A percentile compares a stretch with the other conserved stretches of the same genome.
Evolutionary conservation across 1,140 invertebrate species (phyloP).

Genomic region (Magallana ariakensis): DNA sequence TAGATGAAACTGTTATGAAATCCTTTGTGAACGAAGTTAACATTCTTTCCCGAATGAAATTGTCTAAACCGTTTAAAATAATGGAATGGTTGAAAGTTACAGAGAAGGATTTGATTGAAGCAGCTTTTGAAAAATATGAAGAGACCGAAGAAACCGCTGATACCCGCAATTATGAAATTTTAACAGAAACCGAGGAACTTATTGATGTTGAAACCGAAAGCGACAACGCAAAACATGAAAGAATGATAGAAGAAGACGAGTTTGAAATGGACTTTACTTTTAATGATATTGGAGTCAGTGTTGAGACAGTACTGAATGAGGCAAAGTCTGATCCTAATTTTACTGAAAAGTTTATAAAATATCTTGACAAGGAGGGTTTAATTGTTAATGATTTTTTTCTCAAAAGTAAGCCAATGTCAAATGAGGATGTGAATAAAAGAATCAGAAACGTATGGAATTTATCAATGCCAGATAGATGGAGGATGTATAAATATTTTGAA

Average conservation of each 20-base stretch:
- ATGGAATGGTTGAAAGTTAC: slow-evolving; percentile 6
- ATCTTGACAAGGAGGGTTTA: slow-evolving; percentile 22
- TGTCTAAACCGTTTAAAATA: neutral
- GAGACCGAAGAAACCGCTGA: neutral
- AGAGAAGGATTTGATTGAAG: neutral
- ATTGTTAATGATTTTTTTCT: neutral
- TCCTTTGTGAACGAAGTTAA: slow-evolving; percentile 48
- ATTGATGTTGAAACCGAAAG: slow-evolving; percentile 35
- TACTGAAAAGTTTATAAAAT: slow-evolving; percentile 24
- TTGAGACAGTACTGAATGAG: neutral
- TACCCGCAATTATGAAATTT: neutral
- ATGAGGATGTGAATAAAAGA: slow-evolving; percentile 9
- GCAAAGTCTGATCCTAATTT: neutral
- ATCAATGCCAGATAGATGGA: slow-evolving; percentile 68
- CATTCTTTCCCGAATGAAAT: neutral
- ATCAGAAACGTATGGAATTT: slow-evolving; percentile 66
- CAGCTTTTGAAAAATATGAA: slow-evolving; percentile 24
- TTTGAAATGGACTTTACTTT: neutral
- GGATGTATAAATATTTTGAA: slow-evolving; percentile 74
- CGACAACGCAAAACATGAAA: slow-evolving; percentile 19
- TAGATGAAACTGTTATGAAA: slow-evolving; percentile 55
- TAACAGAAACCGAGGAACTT: neutral
- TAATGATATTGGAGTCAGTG: neutral
- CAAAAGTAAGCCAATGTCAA: slow-evolving; percentile 8
- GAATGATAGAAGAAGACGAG: slow-evolving; percentile 43